A percentile compares a stretch with the other conserved stretches of the same genome.
Conservation (phyloP, 2,888 invertebrate genomes). For the Pammene aurita region DNA sequence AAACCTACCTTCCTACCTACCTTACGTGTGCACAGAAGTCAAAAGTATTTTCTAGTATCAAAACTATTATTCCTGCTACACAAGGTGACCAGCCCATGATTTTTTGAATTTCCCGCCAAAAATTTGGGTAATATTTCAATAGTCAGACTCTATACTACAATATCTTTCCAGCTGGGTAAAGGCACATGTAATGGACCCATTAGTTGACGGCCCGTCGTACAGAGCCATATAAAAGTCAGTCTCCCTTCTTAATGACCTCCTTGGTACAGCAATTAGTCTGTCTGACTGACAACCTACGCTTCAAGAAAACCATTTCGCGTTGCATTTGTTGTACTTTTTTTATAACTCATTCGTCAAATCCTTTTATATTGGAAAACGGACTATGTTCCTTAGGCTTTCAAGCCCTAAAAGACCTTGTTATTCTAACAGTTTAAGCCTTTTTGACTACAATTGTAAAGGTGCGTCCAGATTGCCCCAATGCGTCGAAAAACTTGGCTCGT, state of each 20-base stretch:
- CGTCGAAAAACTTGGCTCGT: too few relatives aligned
- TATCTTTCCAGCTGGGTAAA: conserved; percentile 22
- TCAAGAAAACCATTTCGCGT: conserved; percentile 35
- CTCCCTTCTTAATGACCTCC: conserved; percentile 33
- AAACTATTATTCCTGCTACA: too few relatives aligned
- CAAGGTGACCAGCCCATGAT: too few relatives aligned
- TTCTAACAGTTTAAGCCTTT: background rate
- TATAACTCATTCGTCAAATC: conserved; percentile 30
- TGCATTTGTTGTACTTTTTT: conserved; percentile 38
- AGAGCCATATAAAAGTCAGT: conserved; percentile 36
- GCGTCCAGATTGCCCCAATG: too few relatives aligned
- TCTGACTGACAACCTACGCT: conserved; percentile 30
- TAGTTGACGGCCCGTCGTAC: conserved; percentile 27
- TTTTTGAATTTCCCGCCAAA: too few relatives aligned
- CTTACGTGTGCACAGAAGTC: too few relatives aligned
- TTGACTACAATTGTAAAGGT: too few relatives aligned
- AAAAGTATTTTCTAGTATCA: too few relatives aligned
- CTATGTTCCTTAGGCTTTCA: background rate
- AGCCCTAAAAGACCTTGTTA: background rate
- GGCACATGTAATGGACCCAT: conserved; percentile 20
- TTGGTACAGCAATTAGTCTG: conserved; percentile 33
- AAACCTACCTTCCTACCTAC: too few relatives aligned
- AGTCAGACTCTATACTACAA: background rate
- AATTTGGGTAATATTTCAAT: too few relatives aligned
- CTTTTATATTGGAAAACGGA: background rate